Base-by-base conservation (phyloP, 2,888 invertebrate genomes). In the Euzetes globulus region DNA sequence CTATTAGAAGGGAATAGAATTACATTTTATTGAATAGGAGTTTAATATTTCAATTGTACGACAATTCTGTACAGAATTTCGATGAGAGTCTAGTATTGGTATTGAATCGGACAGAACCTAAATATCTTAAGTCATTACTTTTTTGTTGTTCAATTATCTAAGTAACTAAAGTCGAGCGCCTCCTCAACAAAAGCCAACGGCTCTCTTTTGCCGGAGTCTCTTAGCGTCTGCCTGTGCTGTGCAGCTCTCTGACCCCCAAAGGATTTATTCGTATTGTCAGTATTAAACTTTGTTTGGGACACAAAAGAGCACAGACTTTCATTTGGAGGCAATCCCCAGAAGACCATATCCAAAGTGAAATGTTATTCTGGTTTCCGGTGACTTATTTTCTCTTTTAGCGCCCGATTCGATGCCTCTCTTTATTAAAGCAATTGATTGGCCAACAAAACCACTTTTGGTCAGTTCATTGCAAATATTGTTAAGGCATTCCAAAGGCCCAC, bases 391-490 rank as follows among this genome's bases (percentile, higher is more conserved):
- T 37, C 37, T 68, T 68, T 68, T 68, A 41, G 41, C 63, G 68
- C 60, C 27, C 60, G 60, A 68, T 68, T 68, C 68, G 68, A 41
- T 60, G 68, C 41, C 68, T 68, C 41, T 68, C 27, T 63, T 68
- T 68, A 68, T 68, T 22, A 68, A 37, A 37, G 22, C 41, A 68
- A 41, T 68, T 68, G 68, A 68, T 68, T 68, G 29, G 33, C 17
- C 33, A 68, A 68, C 68, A 68, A 37, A 68, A 68, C 68, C 68
- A 68, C 68, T 68, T 68, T 68, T n/a, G 68, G 22, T 68, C 68
- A 68, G 25, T 55, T 22, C 55, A 13, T 11, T 55, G 55, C 19
- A 50, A 19, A 19, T 19, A 50, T 50, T 3, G 50, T 22, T 55
- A 25, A 55, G 25, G 55, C 25, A 22, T 7, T 55, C 55, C 55